Percentiles rank a stretch among this genome's conserved stretches.
Conservation (phyloP, 2,888 invertebrate species). For the Cecidostiba fungosa region DNA sequence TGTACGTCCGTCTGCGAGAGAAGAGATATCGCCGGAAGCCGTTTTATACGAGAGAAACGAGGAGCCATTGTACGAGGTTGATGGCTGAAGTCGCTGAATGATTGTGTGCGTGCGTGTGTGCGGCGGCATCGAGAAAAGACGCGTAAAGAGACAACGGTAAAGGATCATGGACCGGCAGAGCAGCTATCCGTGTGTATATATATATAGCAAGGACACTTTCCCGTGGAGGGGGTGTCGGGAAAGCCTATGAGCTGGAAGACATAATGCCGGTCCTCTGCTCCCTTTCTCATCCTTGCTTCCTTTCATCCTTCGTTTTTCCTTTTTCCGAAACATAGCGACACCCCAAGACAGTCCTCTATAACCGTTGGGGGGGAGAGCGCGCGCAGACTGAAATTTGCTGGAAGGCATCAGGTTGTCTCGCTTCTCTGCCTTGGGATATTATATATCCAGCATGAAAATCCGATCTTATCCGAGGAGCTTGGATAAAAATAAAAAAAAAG, state of each 20-base stretch:
- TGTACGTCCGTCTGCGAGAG: slow-evolving; percentile 19
- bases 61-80: slow-evolving; percentile 68
- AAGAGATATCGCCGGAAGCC: slow-evolving; percentile 72
- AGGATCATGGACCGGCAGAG: slow-evolving; percentile 2
- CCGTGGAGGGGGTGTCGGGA: neutral
- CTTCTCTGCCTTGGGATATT: slow-evolving; percentile 62
- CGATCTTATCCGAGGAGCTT: slow-evolving; percentile 70
- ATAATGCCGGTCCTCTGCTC: neutral
- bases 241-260: slow-evolving; percentile 15
- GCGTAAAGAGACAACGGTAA: slow-evolving; percentile 21
- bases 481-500: neutral
- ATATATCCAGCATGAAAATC: slow-evolving; percentile 71
- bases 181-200: slow-evolving; percentile 20
- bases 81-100: slow-evolving; percentile 1
- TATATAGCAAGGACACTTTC: neutral
- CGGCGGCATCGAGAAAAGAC: slow-evolving; percentile 3
- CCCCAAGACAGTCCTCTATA: neutral
- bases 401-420: slow-evolving; percentile 59
- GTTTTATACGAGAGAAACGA: slow-evolving; percentile 70
- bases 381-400: slow-evolving; percentile 61
- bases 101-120: slow-evolving; percentile 17
- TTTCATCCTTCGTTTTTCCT: neutral
- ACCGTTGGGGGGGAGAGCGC: slow-evolving; percentile 11
- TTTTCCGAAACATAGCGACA: slow-evolving; percentile 13
- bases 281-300: neutral